Percentiles rank a stretch among this genome's conserved stretches.
Evolutionary conservation across 2,113 vertebrate genomes (phyloP).

Genomic region (Rhinolophus ferrumequinum): DNA sequence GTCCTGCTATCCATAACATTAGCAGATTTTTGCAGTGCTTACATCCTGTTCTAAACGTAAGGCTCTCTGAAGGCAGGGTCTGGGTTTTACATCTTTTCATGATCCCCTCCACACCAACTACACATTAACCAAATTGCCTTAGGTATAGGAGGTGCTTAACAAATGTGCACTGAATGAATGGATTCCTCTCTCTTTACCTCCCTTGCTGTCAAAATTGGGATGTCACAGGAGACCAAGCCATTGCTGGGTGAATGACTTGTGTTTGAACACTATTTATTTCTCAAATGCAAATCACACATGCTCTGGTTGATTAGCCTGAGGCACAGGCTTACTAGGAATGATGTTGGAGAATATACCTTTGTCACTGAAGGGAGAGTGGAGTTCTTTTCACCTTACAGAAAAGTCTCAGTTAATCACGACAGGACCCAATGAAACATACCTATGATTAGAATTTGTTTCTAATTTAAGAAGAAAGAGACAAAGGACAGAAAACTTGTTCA

Average conservation of each 20-base stretch:
- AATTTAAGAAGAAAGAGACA: background rate
- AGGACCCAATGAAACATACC: background rate
- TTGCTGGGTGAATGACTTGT: background rate
- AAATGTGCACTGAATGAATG: background rate
- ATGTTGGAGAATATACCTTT: background rate
- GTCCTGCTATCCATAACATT: too few species aligned
- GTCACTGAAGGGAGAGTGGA: background rate
- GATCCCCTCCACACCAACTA: accelerated
- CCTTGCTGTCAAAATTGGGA: background rate
- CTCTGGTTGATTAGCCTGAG: background rate
- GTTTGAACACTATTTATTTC: background rate
- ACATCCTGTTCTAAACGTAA: background rate
- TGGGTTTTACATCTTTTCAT: background rate
- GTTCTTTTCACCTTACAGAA: background rate
- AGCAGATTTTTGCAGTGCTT: background rate
- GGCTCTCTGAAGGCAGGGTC: background rate
- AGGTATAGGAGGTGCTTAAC: background rate
- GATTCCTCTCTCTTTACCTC: background rate
- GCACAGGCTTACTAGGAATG: background rate
- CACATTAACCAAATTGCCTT: background rate
- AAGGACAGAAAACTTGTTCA: background rate
- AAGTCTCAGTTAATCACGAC: background rate
- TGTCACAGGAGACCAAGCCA: background rate
- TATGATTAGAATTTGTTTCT: background rate
- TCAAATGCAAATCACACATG: background rate